Evolutionary conservation across 2,888 invertebrate genomes (phyloP), one percentile per base, ranked within the genome.

Genomic region (Agrypnus murinus): DNA sequence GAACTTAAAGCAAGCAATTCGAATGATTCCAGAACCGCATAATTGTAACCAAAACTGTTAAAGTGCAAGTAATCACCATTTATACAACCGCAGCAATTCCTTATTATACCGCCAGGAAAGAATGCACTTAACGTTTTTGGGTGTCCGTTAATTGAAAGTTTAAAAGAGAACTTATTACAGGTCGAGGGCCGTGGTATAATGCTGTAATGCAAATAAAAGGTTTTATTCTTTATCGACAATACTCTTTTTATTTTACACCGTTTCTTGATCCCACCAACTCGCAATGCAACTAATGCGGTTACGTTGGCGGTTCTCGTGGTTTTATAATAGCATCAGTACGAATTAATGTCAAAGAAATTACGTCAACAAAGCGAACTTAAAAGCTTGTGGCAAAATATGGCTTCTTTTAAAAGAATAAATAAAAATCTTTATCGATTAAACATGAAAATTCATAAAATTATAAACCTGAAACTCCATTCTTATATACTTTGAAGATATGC

Each of bases 261-360:
- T 55, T 55, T 55, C 55, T 55, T 55, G 55, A 55, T 55, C 55
- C 36, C 55, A 36, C 17, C 40, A 55, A 9, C 25, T 32, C 2
- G 38, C 55, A 32, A 10, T 50, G 31, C 50, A 50, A 5, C 25
- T 3, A 25, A 31, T n/a, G 50, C 7, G 50, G 50, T 32, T 50
- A 50, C 50, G 50, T 50, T 50, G 50, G 50, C 31, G 50, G 31
- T 31, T 32, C 5, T 25, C 50, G 50, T 50, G 31, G 50, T 25
- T n/a, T 25, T 25, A 5, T 50, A 50, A 50, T 50, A 50, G 12
- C 50, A 31, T 50, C 50, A 8, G 19, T 12, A 31, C 12, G 50
- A 25, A 31, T 50, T 50, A 50, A 50, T 19, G 31, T 50, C 50
- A 50, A 25, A 31, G 50, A 50, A 50, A 50, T 50, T 50, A 50